A percentile compares a stretch with the other conserved stretches of the same genome.
Conservation (phyloP, 2,888 invertebrate genomes). For the Temnothorax rugatulus region DNA sequence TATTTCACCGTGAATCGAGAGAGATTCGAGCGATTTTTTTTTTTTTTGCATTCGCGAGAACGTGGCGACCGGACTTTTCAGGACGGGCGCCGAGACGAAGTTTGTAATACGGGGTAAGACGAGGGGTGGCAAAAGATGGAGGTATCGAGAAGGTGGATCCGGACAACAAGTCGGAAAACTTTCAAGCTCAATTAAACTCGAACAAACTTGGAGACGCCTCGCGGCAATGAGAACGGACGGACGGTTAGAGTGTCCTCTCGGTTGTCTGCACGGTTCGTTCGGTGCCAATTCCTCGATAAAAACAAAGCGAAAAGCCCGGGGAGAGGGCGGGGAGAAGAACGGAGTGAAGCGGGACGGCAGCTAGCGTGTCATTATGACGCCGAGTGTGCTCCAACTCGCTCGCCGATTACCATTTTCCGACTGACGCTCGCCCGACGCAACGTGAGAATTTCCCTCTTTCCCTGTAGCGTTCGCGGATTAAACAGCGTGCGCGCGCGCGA, state of each 20-base stretch:
- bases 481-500: conserved; percentile 3
- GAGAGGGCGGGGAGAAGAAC: not conserved
- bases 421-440: conserved; percentile 36
- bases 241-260: conserved; percentile 67
- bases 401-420: conserved; percentile 49
- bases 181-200: conserved; percentile 82
- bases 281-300: conserved; percentile 73
- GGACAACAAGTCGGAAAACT: conserved; percentile 80
- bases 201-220: conserved; percentile 77
- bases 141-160: conserved; percentile 49
- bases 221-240: conserved; percentile 70
- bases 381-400: conserved; percentile 5
- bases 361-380: conserved; percentile 43
- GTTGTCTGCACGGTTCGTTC: conserved; percentile 59
- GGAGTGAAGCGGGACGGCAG: not conserved
- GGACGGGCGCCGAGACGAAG: not conserved
- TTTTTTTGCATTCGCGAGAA: not conserved
- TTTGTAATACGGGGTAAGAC: not conserved
- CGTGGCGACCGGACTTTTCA: conserved; percentile 34
- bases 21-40: conserved; percentile 14
- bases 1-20: not conserved
- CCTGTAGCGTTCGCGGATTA: conserved; percentile 32
- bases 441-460: conserved; percentile 39
- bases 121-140: conserved; percentile 16
- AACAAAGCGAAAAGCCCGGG: conserved; percentile 45